Percentiles rank a stretch among this genome's conserved stretches.
phyloP scores from a whole-genome alignment of 2,113 vertebrate species.

The Desmodus rotundus region DNA sequence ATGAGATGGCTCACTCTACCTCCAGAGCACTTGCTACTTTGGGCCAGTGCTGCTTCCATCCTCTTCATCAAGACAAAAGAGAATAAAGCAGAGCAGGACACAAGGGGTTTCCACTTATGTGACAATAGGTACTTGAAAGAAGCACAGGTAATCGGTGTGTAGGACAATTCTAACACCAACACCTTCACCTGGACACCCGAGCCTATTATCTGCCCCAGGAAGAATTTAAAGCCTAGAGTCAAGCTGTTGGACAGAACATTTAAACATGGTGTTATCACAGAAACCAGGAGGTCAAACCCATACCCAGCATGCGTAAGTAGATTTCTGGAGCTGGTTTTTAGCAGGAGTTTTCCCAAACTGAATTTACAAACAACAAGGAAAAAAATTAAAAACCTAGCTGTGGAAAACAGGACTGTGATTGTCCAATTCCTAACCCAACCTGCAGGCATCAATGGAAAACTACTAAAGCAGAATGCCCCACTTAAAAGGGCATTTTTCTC shows the following conservation, averaged over 20 bases:
- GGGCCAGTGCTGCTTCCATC: accelerated
- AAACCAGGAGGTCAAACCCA: neutral
- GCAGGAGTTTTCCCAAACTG: neutral
- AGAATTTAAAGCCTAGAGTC: neutral
- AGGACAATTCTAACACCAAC: neutral
- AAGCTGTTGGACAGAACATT: neutral
- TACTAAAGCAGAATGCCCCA: too few relatives aligned
- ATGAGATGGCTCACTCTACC: neutral
- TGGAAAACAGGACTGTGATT: neutral
- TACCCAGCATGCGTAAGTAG: too few relatives aligned
- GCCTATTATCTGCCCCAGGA: accelerated
- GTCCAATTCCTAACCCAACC: too few relatives aligned
- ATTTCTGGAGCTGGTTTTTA: neutral
- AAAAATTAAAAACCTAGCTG: neutral
- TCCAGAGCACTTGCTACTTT: neutral
- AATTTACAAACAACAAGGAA: neutral
- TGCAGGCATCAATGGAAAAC: too few relatives aligned
- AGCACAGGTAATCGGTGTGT: accelerated
- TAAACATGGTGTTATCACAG: neutral
- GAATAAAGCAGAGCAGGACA: neutral
- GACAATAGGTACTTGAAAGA: too few relatives aligned
- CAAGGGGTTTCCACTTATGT: accelerated
- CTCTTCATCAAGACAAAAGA: neutral
- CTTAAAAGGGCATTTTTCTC: too few relatives aligned
- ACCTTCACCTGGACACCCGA: accelerated